Conservation (phyloP, 2,797 vertebrate species). For the Aselliscus stoliczkanus region DNA sequence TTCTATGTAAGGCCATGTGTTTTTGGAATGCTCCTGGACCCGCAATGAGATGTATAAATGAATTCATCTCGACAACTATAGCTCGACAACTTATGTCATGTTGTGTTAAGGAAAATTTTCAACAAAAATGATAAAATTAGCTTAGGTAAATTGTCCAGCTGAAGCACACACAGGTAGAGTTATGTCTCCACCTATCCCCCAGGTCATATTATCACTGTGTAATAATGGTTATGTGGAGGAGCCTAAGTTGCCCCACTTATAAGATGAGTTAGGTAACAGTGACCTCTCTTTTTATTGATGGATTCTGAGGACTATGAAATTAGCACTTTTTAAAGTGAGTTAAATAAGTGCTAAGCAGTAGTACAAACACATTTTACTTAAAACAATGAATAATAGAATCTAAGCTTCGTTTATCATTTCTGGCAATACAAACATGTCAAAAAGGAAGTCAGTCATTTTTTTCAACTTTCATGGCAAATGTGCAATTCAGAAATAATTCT, state of each 20-base stretch:
- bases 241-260: neutral
- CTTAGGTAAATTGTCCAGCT: neutral
- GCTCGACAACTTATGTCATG: neutral
- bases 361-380: conserved; percentile 44
- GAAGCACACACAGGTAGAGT: neutral
- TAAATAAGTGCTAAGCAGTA: conserved; percentile 46
- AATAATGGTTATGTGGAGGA: neutral
- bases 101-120: neutral
- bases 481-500: conserved; percentile 19
- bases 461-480: neutral
- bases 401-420: conserved; percentile 52
- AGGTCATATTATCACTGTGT: neutral
- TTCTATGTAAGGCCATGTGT: neutral
- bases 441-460: conserved; percentile 12
- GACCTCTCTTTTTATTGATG: conserved; percentile 11
- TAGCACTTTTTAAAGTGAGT: conserved; percentile 6
- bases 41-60: neutral
- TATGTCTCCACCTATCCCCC: neutral
- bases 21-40: neutral
- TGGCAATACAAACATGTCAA: neutral
- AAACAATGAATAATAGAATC: conserved; percentile 55
- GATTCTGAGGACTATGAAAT: conserved; percentile 1
- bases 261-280: neutral
- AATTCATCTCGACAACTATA: conserved; percentile 49
- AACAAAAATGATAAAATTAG: neutral